A percentile compares a stretch with the other conserved stretches of the same genome.
Evolutionary conservation across 2,888 invertebrate species (phyloP).

Genomic region (Auanema freiburgensis): DNA sequence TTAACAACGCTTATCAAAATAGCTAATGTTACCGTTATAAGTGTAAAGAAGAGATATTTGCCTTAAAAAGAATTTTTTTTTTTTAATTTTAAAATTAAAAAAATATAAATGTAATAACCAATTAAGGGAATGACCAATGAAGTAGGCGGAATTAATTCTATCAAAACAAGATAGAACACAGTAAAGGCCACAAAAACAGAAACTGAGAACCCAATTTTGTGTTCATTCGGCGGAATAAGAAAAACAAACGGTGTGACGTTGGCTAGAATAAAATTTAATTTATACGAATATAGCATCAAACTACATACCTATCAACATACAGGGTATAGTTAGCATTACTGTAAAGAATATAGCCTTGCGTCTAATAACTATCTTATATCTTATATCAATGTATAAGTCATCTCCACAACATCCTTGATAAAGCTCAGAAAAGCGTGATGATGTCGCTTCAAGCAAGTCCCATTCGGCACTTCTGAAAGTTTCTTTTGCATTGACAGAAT

Average conservation of each 20-base stretch:
- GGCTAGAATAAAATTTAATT: slow-evolving; percentile 25
- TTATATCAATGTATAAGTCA: slow-evolving; percentile 50
- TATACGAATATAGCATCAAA: neutral
- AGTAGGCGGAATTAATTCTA: slow-evolving; percentile 95
- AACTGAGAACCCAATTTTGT: slow-evolving; percentile 88
- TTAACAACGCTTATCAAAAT: slow-evolving; percentile 95
- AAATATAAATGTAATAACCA: slow-evolving; percentile 68
- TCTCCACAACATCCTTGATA: slow-evolving; percentile 55
- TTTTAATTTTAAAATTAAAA: neutral
- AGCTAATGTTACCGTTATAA: slow-evolving; percentile 88
- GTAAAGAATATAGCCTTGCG: slow-evolving; percentile 54
- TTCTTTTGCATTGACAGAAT: too few relatives aligned
- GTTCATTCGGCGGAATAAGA: slow-evolving; percentile 71
- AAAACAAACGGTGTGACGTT: slow-evolving; percentile 49
- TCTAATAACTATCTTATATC: slow-evolving; percentile 37
- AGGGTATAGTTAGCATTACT: slow-evolving; percentile 54
- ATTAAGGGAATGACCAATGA: slow-evolving; percentile 88
- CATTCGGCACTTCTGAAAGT: slow-evolving; percentile 53
- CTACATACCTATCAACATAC: slow-evolving; percentile 54
- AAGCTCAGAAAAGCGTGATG: slow-evolving; percentile 47
- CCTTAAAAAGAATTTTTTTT: slow-evolving; percentile 27
- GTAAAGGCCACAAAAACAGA: slow-evolving; percentile 96
- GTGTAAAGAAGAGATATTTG: slow-evolving; percentile 93
- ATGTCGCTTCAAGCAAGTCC: slow-evolving; percentile 51
- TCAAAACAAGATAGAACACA: slow-evolving; percentile 95